phyloP scores from a whole-genome alignment of 2,888 invertebrate species.

The Plagiodera versicolora region DNA sequence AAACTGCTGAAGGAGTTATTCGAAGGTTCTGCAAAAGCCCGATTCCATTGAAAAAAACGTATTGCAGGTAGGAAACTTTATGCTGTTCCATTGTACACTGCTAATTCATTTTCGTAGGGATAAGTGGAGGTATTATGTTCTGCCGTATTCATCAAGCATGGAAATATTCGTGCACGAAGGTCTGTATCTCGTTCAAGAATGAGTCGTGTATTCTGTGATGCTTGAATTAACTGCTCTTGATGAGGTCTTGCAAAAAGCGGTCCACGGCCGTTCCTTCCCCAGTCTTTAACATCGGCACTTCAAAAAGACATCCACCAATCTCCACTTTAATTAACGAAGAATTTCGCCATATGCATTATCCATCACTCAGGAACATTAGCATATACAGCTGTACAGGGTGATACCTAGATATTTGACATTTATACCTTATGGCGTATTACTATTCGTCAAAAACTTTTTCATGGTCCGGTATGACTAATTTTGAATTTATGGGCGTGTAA shows the following conservation, averaged over 20 bases:
- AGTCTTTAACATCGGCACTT: not conserved
- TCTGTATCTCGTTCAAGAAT: not conserved
- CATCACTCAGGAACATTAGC: not conserved
- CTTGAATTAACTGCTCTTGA: not conserved
- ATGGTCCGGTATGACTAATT: too few relatives aligned
- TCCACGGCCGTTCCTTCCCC: not conserved
- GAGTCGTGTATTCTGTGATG: not conserved
- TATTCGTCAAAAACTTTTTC: too few relatives aligned
- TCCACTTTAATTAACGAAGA: not conserved
- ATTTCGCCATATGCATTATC: not conserved
- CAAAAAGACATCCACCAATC: slow-evolving; percentile 1
- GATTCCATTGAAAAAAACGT: not conserved
- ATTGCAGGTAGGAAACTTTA: not conserved
- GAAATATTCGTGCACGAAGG: not conserved
- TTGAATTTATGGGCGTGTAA: too few relatives aligned
- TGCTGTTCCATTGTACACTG: not conserved
- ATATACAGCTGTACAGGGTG: not conserved
- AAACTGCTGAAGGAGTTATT: too few relatives aligned
- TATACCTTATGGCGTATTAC: too few relatives aligned
- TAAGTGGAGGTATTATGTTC: not conserved
- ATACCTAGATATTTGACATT: not conserved
- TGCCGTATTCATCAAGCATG: not conserved
- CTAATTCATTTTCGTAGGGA: not conserved
- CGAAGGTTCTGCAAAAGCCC: too few relatives aligned
- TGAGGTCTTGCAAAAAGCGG: not conserved